A percentile compares a stretch with the other conserved stretches of the same genome.
Evolutionary conservation across 2,113 vertebrate species (phyloP).

Genomic region (Salminus brasiliensis): DNA sequence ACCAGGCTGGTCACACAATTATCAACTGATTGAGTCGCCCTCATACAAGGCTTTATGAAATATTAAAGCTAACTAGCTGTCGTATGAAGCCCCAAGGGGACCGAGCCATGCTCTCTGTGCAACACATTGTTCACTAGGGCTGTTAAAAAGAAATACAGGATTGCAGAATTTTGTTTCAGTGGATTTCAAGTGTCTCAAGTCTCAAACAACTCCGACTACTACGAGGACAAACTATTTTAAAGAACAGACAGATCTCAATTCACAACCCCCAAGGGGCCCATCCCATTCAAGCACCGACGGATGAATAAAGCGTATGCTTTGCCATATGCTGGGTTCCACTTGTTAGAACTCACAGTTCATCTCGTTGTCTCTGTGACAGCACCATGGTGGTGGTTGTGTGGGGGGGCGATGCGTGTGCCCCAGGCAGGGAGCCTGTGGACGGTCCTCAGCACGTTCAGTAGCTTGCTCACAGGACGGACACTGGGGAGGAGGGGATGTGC

Average conservation of each 20-base stretch:
- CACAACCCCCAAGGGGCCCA: too few species aligned
- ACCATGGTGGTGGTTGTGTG: constrained; percentile 87
- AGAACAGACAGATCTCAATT: too few species aligned
- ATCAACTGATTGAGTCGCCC: constrained; percentile 37
- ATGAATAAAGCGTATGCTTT: too few species aligned
- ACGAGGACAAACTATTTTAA: too few species aligned
- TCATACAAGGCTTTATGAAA: constrained; percentile 66
- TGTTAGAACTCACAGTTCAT: constrained; percentile 90
- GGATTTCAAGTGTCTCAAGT: too few species aligned
- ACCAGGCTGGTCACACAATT: constrained; percentile 5
- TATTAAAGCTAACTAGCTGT: constrained; percentile 69
- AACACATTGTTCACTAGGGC: neutral
- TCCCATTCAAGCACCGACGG: too few species aligned
- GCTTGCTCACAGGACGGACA: constrained; percentile 67
- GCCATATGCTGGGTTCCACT: too few species aligned
- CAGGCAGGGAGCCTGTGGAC: constrained; percentile 60
- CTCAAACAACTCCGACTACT: too few species aligned
- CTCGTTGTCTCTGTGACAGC: constrained; percentile 99
- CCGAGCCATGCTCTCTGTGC: constrained; percentile 22
- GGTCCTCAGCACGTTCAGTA: constrained; percentile 61
- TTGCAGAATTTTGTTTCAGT: too few species aligned
- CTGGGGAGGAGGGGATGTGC: constrained; percentile 20
- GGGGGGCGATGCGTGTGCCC: constrained; percentile 70
- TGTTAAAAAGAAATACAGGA: too few species aligned
- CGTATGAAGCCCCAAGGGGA: constrained; percentile 53